Conservation (phyloP, 2,888 invertebrate species). For the Standfussiana lucernea region DNA sequence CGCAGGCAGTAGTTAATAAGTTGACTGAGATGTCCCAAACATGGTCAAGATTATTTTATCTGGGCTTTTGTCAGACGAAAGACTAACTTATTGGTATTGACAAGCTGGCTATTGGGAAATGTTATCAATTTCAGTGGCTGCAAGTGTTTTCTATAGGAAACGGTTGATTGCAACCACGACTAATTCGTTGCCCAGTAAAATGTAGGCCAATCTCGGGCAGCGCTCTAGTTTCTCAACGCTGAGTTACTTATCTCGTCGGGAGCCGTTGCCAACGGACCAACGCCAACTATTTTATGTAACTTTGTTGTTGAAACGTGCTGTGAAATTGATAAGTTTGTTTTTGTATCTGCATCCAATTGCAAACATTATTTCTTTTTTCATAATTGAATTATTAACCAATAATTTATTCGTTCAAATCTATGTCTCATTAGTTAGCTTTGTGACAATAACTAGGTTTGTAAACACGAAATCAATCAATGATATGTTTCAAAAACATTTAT, state of each 20-base stretch:
- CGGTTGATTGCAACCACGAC: constrained; percentile 86
- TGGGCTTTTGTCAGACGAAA: constrained; percentile 23
- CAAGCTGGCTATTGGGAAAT: constrained; percentile 79
- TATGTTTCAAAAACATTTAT: constrained; percentile 61
- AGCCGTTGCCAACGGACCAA: constrained; percentile 86
- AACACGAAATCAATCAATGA: constrained; percentile 21
- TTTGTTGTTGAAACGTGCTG: constrained; percentile 88
- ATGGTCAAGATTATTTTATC: constrained; percentile 37
- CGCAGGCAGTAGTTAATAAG: constrained; percentile 9
- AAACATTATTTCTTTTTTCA: constrained; percentile 47
- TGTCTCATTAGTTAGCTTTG: constrained; percentile 15
- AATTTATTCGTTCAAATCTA: constrained; percentile 17
- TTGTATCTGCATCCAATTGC: constrained; percentile 70
- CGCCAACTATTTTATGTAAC: constrained; percentile 88
- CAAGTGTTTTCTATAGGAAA: constrained; percentile 85
- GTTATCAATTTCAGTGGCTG: constrained; percentile 82
- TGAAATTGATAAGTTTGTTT: constrained; percentile 84
- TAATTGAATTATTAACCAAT: constrained; percentile 41
- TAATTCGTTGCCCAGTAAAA: constrained; percentile 84
- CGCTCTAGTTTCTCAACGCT: constrained; percentile 88
- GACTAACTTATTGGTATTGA: constrained; percentile 50
- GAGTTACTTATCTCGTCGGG: constrained; percentile 86
- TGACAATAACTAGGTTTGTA: constrained; percentile 12
- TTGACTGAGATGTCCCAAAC: constrained; percentile 33
- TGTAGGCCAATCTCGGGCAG: constrained; percentile 88